A percentile compares a stretch with the other conserved stretches of the same genome.
Conservation (phyloP, 2,888 invertebrate genomes). For the Ctena decussata region DNA sequence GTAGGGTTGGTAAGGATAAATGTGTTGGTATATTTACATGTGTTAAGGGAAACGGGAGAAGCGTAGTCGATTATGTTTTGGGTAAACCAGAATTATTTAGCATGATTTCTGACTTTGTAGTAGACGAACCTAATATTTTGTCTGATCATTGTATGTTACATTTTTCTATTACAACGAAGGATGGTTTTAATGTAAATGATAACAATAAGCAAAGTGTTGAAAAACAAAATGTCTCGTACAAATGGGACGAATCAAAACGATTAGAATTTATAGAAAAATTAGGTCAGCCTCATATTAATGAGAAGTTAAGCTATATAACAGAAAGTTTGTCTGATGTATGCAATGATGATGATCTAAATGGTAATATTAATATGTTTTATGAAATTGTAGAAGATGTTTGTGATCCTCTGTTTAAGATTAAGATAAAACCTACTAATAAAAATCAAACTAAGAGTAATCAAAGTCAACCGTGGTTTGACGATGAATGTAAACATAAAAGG, state of each 20-base stretch:
- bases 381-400: neutral
- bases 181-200: too few species aligned
- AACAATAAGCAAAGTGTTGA: too few species aligned
- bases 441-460: neutral
- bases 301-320: too few species aligned
- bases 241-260: too few species aligned
- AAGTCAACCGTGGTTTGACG: too few species aligned
- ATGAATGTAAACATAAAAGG: too few species aligned
- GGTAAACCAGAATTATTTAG: slow-evolving; percentile 16
- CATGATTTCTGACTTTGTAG: neutral
- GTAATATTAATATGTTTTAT: slow-evolving; percentile 10
- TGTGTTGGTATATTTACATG: slow-evolving; percentile 21
- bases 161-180: neutral
- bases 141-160: slow-evolving; percentile 1
- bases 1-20: slow-evolving; percentile 4
- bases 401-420: neutral
- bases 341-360: neutral
- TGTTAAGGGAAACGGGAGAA: neutral
- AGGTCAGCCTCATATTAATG: too few species aligned
- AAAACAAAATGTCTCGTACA: too few species aligned
- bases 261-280: too few species aligned
- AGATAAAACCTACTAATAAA: neutral
- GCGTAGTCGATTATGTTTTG: slow-evolving; percentile 28
- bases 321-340: too few species aligned
- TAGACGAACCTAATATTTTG: too few species aligned